Conservation (phyloP, 2,888 invertebrate genomes). For the Atethmia centrago region DNA sequence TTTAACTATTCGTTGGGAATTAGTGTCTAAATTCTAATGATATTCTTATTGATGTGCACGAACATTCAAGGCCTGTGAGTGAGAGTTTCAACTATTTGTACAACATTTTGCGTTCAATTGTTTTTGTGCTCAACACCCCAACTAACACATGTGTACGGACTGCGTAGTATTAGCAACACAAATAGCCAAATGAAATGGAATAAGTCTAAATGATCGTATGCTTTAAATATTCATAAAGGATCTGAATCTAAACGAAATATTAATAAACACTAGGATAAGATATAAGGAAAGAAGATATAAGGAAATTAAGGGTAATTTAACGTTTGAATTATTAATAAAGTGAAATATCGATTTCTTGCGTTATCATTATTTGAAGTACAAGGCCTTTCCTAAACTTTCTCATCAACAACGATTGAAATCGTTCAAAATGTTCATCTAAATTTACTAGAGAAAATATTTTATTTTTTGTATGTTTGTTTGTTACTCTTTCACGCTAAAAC, state of each 20-base stretch:
- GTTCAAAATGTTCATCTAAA: slow-evolving; percentile 1
- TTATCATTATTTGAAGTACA: neutral
- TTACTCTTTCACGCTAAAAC: no score
- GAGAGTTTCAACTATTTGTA: neutral
- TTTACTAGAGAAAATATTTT: no score
- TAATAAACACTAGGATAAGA: neutral
- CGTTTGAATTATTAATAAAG: neutral
- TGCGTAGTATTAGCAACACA: slow-evolving; percentile 33
- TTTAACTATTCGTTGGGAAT: slow-evolving; percentile 24
- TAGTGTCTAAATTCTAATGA: slow-evolving; percentile 36
- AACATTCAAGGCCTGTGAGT: slow-evolving; percentile 25
- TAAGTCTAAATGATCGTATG: neutral
- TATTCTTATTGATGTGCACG: slow-evolving; percentile 25
- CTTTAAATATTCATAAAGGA: neutral
- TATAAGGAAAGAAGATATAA: neutral
- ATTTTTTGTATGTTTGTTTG: neutral
- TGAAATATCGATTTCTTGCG: neutral
- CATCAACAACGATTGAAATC: slow-evolving; percentile 1
- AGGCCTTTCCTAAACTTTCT: neutral
- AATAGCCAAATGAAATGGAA: slow-evolving; percentile 40
- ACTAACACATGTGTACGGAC: slow-evolving; percentile 12
- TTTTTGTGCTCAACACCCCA: slow-evolving; percentile 17
- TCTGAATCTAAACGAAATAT: neutral
- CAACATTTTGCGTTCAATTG: slow-evolving; percentile 2
- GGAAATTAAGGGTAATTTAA: neutral